These are phyloP conservation scores for Gadus chalcogrammus DNA, from an alignment of 2,113 vertebrate genomes.

Conservation along the genomic window DNA sequence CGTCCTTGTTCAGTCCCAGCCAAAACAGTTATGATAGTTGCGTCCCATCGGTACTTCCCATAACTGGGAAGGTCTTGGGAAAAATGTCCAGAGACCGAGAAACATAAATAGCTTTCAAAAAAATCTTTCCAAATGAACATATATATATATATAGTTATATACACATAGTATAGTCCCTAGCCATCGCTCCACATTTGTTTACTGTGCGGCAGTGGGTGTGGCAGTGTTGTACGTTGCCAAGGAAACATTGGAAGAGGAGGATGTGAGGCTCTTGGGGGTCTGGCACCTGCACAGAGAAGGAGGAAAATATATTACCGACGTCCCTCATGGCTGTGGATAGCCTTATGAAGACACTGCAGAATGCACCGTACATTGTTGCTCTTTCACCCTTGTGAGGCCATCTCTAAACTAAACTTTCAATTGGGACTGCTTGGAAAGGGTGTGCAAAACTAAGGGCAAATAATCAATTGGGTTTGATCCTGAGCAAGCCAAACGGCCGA, in stretches of 20 bases:
- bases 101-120: conserved; percentile 16
- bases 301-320: neutral
- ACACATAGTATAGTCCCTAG: no score
- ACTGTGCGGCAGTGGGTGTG: conserved; percentile 53
- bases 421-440: conserved; percentile 33
- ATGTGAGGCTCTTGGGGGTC: conserved; percentile 75
- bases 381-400: conserved; percentile 23
- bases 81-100: conserved; percentile 1
- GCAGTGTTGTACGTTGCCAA: conserved; percentile 68
- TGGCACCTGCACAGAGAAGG: conserved; percentile 78
- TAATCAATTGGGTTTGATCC: conserved; percentile 43
- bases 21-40: neutral
- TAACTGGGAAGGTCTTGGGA: conserved; percentile 5
- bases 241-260: conserved; percentile 81
- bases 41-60: neutral
- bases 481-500: neutral
- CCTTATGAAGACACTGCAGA: no score
- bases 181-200: conserved; percentile 1
- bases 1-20: neutral
- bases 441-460: conserved; percentile 56
- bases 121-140: conserved; percentile 19
- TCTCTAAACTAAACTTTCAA: conserved; percentile 20
- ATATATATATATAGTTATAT: no score
- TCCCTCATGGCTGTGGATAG: no score
- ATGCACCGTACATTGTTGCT: no score